Conservation (phyloP, 2,797 vertebrate species). For the Hippoglossus hippoglossus region DNA sequence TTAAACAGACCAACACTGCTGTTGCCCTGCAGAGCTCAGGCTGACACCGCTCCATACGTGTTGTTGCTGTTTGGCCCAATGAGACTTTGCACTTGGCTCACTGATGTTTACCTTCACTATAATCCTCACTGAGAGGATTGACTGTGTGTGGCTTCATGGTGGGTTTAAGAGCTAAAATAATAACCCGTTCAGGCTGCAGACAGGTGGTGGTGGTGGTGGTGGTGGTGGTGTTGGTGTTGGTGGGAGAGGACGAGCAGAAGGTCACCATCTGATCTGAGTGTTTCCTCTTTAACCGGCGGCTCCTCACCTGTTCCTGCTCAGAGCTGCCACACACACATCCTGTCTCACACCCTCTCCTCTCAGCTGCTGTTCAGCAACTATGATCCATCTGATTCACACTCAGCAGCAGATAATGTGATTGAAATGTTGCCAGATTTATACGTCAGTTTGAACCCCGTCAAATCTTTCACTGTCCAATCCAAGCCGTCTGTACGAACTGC, state of each 20-base stretch:
- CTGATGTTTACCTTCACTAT: conserved; percentile 61
- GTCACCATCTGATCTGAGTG: conserved; percentile 27
- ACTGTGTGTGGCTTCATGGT: conserved; percentile 29
- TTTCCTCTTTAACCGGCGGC: conserved; percentile 14
- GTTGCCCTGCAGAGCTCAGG: background rate
- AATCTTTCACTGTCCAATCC: no score
- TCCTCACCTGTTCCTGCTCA: conserved; percentile 4
- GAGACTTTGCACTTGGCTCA: conserved; percentile 25
- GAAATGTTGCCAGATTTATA: conserved; percentile 17
- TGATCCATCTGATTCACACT: conserved; percentile 3
- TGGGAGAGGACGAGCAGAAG: conserved; percentile 30
- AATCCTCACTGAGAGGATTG: conserved; percentile 75
- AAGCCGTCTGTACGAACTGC: no score
- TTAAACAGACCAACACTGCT: no score
- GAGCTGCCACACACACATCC: no score
- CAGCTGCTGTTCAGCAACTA: conserved; percentile 19
- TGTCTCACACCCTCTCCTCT: conserved; percentile 12
- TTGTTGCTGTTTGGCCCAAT: conserved; percentile 11
- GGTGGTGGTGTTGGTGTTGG: background rate
- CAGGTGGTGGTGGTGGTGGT: conserved; percentile 41
- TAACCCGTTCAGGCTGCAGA: conserved; percentile 43
- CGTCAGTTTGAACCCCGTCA: no score
- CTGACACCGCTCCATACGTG: background rate
- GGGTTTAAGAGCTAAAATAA: conserved; percentile 57
- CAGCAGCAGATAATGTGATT: background rate